Evolutionary conservation across 2,888 invertebrate species (phyloP).

Genomic region (Synergus umbraculus): DNA sequence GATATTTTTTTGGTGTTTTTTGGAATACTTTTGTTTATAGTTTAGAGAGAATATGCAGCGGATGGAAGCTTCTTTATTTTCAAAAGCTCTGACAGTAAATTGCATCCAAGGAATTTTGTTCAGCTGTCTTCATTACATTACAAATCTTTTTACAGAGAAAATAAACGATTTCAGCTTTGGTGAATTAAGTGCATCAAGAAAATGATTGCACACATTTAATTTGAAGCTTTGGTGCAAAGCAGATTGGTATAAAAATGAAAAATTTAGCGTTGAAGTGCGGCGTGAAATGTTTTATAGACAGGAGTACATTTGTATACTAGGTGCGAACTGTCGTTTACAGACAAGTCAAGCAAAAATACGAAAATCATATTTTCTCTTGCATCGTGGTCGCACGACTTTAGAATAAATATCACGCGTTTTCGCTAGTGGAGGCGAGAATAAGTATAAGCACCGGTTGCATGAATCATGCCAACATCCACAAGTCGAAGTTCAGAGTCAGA

Average conservation of each 20-base stretch:
- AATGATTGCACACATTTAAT: background rate
- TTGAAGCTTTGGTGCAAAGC: background rate
- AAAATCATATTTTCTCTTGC: background rate
- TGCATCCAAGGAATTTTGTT: background rate
- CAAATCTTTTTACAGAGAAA: background rate
- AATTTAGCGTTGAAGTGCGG: background rate
- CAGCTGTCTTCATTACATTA: background rate
- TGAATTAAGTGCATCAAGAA: background rate
- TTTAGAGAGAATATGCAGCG: no score
- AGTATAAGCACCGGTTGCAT: background rate
- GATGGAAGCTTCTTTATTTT: background rate
- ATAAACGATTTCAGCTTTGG: background rate
- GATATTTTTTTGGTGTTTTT: no score
- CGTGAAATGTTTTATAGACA: background rate
- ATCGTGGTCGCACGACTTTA: background rate
- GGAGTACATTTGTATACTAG: background rate
- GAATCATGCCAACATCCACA: conserved; percentile 22
- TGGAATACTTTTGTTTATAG: no score
- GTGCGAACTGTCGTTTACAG: background rate
- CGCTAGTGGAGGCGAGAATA: conserved; percentile 2
- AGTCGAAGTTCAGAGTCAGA: conserved; percentile 24
- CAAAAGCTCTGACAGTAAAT: background rate
- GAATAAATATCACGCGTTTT: background rate
- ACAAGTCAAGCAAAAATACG: background rate
- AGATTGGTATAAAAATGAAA: background rate